phyloP scores from a whole-genome alignment of 2,888 invertebrate genomes.

The Agonopterix subpropinquella region DNA sequence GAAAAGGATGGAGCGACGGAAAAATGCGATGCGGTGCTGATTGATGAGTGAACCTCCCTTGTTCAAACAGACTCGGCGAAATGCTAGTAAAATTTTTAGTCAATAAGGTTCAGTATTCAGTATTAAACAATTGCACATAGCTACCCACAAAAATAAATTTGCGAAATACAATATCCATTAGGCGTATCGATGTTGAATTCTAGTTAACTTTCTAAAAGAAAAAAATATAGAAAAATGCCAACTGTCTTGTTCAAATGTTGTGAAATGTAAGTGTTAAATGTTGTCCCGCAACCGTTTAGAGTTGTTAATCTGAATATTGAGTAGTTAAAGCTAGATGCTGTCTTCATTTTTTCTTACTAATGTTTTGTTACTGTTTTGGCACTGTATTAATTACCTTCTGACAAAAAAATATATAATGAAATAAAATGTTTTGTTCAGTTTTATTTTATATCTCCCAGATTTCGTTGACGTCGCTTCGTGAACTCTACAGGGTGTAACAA shows the following conservation, averaged over 20 bases:
- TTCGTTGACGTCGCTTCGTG: too few species aligned
- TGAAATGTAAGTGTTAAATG: slow-evolving; percentile 67
- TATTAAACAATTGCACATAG: slow-evolving; percentile 29
- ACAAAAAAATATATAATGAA: slow-evolving; percentile 74
- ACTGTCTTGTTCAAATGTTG: slow-evolving; percentile 67
- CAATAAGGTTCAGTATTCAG: background rate
- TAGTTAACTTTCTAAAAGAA: slow-evolving; percentile 45
- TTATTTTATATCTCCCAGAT: slow-evolving; percentile 29
- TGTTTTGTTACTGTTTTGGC: slow-evolving; percentile 75
- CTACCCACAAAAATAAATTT: slow-evolving; percentile 41
- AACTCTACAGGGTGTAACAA: too few species aligned
- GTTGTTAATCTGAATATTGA: slow-evolving; percentile 58
- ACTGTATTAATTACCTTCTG: slow-evolving; percentile 76
- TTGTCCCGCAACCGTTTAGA: slow-evolving; percentile 50
- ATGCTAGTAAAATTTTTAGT: background rate
- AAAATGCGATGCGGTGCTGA: too few species aligned
- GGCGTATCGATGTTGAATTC: slow-evolving; percentile 66
- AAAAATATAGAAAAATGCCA: slow-evolving; percentile 34
- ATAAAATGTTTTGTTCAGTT: slow-evolving; percentile 52
- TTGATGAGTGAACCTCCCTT: too few species aligned
- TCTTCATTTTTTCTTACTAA: slow-evolving; percentile 72
- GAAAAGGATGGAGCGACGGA: too few species aligned
- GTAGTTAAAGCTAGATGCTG: slow-evolving; percentile 74
- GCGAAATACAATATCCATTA: slow-evolving; percentile 56
- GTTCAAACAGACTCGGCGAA: background rate